Conservation (phyloP, 2,113 vertebrate genomes). For the Eolophus roseicapilla region DNA sequence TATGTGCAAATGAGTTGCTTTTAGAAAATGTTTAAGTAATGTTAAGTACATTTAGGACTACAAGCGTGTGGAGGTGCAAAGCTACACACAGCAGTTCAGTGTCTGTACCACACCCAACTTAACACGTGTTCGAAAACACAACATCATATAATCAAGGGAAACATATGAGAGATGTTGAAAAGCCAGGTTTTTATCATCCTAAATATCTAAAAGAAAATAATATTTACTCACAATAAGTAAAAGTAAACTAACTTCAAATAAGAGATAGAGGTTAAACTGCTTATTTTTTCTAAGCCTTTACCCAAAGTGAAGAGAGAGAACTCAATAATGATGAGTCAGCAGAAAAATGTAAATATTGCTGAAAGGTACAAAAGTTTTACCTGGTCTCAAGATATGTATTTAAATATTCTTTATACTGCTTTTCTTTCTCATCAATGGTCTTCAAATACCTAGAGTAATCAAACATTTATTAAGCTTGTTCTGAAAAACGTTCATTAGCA, state of each 20-base stretch:
- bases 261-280: background rate
- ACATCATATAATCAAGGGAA: background rate
- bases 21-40: background rate
- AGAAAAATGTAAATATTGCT: background rate
- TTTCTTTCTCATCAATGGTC: slow-evolving; percentile 71
- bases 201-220: background rate
- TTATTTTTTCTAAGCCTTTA: background rate
- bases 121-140: background rate
- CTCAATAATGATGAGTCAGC: background rate
- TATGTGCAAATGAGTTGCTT: background rate
- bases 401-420: slow-evolving; percentile 63
- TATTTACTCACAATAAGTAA: background rate
- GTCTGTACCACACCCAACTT: background rate
- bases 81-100: background rate
- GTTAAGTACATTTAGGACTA: background rate
- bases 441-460: slow-evolving; percentile 68
- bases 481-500: background rate
- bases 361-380: slow-evolving; percentile 56
- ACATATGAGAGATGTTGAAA: background rate
- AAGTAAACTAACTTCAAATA: background rate
- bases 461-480: background rate
- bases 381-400: slow-evolving; percentile 74
- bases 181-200: background rate
- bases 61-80: background rate
- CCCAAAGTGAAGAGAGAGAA: background rate